Conservation (phyloP, 2,113 vertebrate genomes). For the Dicerorhinus sumatrensis region DNA sequence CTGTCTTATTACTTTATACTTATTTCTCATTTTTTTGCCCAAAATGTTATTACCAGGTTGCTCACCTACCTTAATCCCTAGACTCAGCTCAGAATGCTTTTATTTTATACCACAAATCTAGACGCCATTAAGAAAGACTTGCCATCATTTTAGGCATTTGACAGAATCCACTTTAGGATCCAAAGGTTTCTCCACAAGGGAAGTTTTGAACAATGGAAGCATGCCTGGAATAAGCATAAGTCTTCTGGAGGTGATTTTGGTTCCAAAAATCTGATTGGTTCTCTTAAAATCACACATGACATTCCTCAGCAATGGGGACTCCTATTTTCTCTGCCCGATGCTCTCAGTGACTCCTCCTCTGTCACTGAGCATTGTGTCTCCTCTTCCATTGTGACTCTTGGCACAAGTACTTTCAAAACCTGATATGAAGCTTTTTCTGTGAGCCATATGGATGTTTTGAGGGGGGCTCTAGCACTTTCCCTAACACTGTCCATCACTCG, state of each 20-base stretch:
- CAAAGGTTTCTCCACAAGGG: neutral
- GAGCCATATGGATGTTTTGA: neutral
- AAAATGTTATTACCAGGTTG: neutral
- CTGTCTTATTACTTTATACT: neutral
- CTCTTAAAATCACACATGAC: neutral
- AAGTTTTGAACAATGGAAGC: neutral
- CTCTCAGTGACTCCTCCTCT: neutral
- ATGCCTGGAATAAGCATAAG: neutral
- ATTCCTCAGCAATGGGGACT: neutral
- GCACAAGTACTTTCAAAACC: neutral
- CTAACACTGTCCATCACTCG: rapidly evolving
- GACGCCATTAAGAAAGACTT: neutral
- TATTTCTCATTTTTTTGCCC: neutral
- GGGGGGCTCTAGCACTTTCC: too few relatives aligned
- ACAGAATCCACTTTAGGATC: neutral
- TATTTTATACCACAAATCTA: neutral
- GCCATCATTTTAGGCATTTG: neutral
- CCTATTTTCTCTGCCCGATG: neutral
- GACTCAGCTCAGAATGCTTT: neutral
- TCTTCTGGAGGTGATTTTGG: neutral
- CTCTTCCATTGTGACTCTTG: neutral
- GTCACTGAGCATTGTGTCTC: too few relatives aligned
- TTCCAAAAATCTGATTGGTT: neutral
- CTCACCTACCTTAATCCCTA: neutral
- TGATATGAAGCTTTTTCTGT: neutral